phyloP scores from a whole-genome alignment of 2,888 invertebrate species.

The Sipunculus nudus region DNA sequence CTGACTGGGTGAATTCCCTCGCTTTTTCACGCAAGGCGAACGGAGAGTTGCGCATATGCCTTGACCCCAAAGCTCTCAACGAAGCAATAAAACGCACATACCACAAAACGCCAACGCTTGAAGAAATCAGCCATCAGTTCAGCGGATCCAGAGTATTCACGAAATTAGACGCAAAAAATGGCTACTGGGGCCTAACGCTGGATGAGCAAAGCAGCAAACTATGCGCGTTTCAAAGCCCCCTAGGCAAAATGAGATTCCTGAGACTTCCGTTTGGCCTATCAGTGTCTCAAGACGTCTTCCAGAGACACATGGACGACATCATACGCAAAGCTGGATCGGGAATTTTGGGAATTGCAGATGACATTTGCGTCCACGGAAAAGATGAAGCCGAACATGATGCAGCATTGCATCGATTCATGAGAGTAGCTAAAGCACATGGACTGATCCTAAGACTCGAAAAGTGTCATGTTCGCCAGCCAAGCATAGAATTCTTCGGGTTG shows the following conservation, averaged over 20 bases:
- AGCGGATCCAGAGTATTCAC: constrained; percentile 18
- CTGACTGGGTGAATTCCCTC: constrained; percentile 21
- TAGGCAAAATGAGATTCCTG: background rate
- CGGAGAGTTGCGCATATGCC: constrained; percentile 22
- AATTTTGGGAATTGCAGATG: constrained; percentile 3
- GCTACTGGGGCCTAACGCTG: constrained; percentile 28
- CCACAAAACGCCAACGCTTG: constrained; percentile 22
- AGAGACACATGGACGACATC: constrained; percentile 8
- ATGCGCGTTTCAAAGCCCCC: constrained; percentile 18
- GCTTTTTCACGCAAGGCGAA: constrained; percentile 9
- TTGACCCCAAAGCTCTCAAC: constrained; percentile 25
- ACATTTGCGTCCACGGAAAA: constrained; percentile 3
- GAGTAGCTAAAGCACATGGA: background rate
- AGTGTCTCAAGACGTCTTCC: constrained; percentile 14
- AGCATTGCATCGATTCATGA: background rate
- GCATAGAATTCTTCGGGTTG: constrained; percentile 30
- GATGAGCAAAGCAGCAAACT: constrained; percentile 3
- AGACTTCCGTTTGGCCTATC: constrained; percentile 10
- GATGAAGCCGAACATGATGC: constrained; percentile 1
- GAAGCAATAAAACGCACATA: constrained; percentile 14
- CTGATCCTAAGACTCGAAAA: constrained; percentile 2
- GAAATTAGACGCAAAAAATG: constrained; percentile 29
- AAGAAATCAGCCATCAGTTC: constrained; percentile 22
- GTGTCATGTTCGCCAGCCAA: background rate
- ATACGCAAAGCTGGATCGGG: background rate